Conservation (phyloP, 2,113 vertebrate species). For the Sceloporus tristichus region DNA sequence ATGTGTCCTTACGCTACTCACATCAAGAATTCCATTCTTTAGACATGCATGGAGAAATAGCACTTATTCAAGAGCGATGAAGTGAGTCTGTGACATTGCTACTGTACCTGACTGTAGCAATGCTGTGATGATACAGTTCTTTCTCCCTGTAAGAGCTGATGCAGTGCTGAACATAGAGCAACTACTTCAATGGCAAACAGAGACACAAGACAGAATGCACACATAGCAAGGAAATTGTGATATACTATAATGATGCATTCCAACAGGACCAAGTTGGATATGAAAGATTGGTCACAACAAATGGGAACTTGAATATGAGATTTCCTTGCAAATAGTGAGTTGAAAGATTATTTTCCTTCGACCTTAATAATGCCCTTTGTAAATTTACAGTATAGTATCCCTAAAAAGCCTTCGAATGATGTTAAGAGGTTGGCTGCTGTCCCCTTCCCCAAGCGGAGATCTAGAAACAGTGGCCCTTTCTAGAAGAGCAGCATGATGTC, state of each 20-base stretch:
- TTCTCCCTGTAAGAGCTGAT: slow-evolving; percentile 45
- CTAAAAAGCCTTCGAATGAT: slow-evolving; percentile 56
- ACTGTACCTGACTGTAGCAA: slow-evolving; percentile 45
- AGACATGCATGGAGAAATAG: slow-evolving; percentile 65
- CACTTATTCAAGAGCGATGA: slow-evolving; percentile 25
- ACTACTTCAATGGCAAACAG: slow-evolving; percentile 28
- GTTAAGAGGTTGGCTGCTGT: slow-evolving; percentile 21
- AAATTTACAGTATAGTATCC: slow-evolving; percentile 37
- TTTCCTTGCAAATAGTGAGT: slow-evolving; percentile 69
- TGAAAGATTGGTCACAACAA: slow-evolving; percentile 42
- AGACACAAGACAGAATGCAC: slow-evolving; percentile 7
- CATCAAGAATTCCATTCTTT: slow-evolving; percentile 52
- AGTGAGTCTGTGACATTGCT: slow-evolving; percentile 25
- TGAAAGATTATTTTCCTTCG: slow-evolving; percentile 53
- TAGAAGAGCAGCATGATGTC: slow-evolving; percentile 44
- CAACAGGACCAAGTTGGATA: slow-evolving; percentile 32
- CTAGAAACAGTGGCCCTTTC: slow-evolving; percentile 36
- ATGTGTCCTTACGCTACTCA: slow-evolving; percentile 54
- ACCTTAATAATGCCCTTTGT: slow-evolving; percentile 72
- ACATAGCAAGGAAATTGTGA: slow-evolving; percentile 16
- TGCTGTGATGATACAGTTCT: slow-evolving; percentile 36
- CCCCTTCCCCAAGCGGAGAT: slow-evolving; percentile 15
- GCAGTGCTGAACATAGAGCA: slow-evolving; percentile 15
- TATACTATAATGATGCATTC: slow-evolving; percentile 10
- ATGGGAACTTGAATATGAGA: slow-evolving; percentile 58